These are phyloP conservation scores for Heteractis magnifica DNA, from an alignment of 92 coral and sea anemone genomes.

Conservation along the genomic window DNA sequence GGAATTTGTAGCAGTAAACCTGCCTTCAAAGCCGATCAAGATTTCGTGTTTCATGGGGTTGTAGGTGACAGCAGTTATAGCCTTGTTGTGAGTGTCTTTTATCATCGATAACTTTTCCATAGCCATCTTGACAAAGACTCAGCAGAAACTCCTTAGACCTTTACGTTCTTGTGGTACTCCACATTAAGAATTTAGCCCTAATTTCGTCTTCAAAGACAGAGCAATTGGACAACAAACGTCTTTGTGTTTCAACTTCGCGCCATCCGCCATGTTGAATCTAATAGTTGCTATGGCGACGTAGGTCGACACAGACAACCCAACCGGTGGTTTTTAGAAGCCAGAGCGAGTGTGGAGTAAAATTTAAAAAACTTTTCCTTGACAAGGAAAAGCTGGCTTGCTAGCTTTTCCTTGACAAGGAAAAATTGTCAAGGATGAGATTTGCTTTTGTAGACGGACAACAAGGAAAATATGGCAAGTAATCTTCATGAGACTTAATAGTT, in stretches of 20 bases:
- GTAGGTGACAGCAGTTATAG: conserved; percentile 89
- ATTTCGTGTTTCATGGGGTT: conserved; percentile 98
- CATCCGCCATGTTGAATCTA: conserved; percentile 41
- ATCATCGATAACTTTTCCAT: conserved; percentile 90
- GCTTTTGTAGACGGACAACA: too few relatives aligned
- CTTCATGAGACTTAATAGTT: too few relatives aligned
- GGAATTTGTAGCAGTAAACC: background rate
- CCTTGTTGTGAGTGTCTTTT: conserved; percentile 85
- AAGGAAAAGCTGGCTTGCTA: too few relatives aligned
- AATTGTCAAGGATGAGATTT: too few relatives aligned
- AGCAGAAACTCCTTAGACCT: background rate
- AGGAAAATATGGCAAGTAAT: too few relatives aligned
- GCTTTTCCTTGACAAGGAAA: too few relatives aligned
- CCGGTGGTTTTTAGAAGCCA: background rate
- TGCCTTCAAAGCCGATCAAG: conserved; percentile 95
- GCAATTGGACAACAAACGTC: conserved; percentile 35
- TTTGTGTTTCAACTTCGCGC: conserved; percentile 56
- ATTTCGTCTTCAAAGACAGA: background rate
- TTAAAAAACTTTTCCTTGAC: too few relatives aligned
- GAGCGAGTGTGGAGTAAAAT: too few relatives aligned
- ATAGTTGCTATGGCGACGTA: conserved; percentile 36
- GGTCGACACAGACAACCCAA: background rate
- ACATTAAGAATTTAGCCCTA: background rate
- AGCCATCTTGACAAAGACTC: conserved; percentile 62
- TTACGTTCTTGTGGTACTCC: background rate